A percentile compares a stretch with the other conserved stretches of the same genome.
Conservation (phyloP, 2,888 invertebrate genomes). For the Diploptera punctata region DNA sequence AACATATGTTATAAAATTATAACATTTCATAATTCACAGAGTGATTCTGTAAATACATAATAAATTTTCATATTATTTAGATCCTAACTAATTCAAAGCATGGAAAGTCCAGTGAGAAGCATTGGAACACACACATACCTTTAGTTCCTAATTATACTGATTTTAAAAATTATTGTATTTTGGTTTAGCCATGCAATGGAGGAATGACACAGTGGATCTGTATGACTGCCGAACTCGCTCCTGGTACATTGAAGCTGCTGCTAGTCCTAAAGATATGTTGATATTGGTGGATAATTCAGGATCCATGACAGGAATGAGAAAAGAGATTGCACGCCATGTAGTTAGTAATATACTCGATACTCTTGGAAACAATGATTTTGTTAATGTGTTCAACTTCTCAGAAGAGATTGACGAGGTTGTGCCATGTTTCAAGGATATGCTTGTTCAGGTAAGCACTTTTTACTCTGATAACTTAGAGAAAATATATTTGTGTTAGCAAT, state of each 20-base stretch:
- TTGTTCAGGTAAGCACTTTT: conserved; percentile 93
- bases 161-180: too few species aligned
- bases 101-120: too few species aligned
- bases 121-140: too few species aligned
- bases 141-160: too few species aligned
- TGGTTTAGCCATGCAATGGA: conserved; percentile 36
- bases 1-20: too few species aligned
- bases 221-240: conserved; percentile 94
- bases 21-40: too few species aligned
- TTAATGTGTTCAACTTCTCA: conserved; percentile 94
- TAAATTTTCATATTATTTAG: too few species aligned
- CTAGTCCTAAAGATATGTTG: conserved; percentile 94
- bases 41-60: too few species aligned
- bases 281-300: conserved; percentile 90
- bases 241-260: conserved; percentile 98
- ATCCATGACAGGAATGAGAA: conserved; percentile 82
- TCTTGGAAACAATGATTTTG: conserved; percentile 96
- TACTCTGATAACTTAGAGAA: too few species aligned
- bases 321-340: conserved; percentile 66
- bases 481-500: too few species aligned
- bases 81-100: too few species aligned
- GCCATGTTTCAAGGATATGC: conserved; percentile 85
- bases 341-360: conserved; percentile 86
- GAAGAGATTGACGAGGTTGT: conserved; percentile 73
- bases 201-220: conserved; percentile 71